Evolutionary conservation across 2,888 invertebrate genomes (phyloP).

Genomic region (Beris morrisii): DNA sequence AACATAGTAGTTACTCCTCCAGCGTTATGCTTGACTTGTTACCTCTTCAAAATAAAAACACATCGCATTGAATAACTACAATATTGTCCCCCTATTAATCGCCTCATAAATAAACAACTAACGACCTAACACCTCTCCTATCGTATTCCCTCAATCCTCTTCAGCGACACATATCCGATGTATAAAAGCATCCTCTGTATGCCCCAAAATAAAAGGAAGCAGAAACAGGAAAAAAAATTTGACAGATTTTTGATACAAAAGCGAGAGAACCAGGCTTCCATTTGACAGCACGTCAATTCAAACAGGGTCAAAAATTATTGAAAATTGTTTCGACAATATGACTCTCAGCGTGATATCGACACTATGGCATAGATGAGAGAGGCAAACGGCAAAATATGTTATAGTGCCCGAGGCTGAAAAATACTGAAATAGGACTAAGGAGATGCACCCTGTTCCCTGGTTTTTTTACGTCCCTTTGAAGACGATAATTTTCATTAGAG

Average conservation of each 20-base stretch:
- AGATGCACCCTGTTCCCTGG: conserved; percentile 22
- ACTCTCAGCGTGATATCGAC: conserved; percentile 39
- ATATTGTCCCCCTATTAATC: conserved; percentile 35
- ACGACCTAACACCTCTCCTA: conserved; percentile 37
- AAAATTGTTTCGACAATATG: conserved; percentile 38
- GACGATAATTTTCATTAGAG: neutral
- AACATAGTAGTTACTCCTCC: too few relatives aligned
- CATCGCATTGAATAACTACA: conserved; percentile 15
- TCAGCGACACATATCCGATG: neutral
- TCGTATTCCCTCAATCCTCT: conserved; percentile 13
- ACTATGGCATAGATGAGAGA: conserved; percentile 10
- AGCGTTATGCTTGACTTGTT: conserved; percentile 31
- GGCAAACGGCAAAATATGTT: conserved; percentile 10
- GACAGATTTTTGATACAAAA: conserved; percentile 24
- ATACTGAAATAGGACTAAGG: conserved; percentile 28
- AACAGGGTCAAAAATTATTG: conserved; percentile 38
- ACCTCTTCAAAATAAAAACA: conserved; percentile 16
- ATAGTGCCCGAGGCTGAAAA: conserved; percentile 23
- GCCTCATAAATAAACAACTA: conserved; percentile 38
- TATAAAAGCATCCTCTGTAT: too few relatives aligned
- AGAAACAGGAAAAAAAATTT: conserved; percentile 14
- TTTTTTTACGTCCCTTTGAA: conserved; percentile 21
- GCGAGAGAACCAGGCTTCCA: conserved; percentile 9
- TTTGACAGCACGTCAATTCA: conserved; percentile 33
- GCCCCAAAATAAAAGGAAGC: neutral